phyloP scores from a whole-genome alignment of 2,113 vertebrate genomes.

The Oreochromis tanganicae region DNA sequence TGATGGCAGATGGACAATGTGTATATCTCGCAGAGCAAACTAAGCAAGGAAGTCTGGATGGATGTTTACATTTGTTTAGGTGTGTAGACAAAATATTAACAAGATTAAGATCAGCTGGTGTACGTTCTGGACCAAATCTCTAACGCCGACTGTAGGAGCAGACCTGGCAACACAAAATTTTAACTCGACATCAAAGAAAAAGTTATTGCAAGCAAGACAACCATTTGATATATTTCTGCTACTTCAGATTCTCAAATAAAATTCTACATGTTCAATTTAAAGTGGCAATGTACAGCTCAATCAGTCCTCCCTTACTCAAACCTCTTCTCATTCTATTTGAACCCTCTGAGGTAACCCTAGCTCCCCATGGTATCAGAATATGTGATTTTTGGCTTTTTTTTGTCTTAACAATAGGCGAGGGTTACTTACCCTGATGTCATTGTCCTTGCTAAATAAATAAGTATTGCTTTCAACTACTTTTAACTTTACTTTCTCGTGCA shows the following conservation, averaged over 20 bases:
- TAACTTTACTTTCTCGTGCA: neutral
- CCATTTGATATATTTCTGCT: neutral
- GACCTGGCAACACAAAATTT: neutral
- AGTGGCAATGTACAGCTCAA: neutral
- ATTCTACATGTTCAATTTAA: neutral
- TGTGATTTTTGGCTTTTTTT: neutral
- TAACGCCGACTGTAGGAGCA: neutral
- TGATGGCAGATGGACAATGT: neutral
- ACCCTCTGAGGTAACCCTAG: neutral
- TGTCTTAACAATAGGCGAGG: neutral
- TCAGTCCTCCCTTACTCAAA: neutral
- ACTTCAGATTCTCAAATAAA: neutral
- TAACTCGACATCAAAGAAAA: neutral
- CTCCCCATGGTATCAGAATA: neutral
- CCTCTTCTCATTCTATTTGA: neutral
- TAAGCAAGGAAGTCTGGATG: neutral
- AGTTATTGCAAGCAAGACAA: neutral
- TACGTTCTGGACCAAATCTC: neutral
- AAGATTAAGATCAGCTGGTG: conserved; percentile 14
- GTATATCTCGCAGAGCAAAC: neutral
- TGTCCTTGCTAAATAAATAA: neutral
- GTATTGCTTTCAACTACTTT: neutral
- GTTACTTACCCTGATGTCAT: neutral
- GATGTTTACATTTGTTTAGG: neutral
- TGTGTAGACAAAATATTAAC: conserved; percentile 16